A percentile compares a stretch with the other conserved stretches of the same genome.
Conservation (phyloP, 1,140 invertebrate genomes). For the Hestina assimilis region DNA sequence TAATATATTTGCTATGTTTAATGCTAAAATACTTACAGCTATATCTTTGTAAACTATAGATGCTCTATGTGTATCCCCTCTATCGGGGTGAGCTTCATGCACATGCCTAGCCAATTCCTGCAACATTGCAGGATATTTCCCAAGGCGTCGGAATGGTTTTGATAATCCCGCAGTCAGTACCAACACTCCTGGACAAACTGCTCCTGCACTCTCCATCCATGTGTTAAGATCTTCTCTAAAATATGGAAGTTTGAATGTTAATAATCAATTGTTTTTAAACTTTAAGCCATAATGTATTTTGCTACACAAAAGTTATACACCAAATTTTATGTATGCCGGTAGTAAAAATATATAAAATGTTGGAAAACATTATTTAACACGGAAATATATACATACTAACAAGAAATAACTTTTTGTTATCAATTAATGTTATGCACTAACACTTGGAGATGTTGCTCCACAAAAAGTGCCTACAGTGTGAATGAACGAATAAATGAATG, state of each 20-base stretch:
- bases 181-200: constrained; percentile 89
- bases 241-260: constrained; percentile 16
- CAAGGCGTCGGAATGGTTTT: constrained; percentile 95
- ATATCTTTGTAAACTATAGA: constrained; percentile 97
- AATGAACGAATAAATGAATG: too few species aligned
- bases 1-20: too few species aligned
- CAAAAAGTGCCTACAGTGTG: too few species aligned
- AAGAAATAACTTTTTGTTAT: too few species aligned
- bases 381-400: too few species aligned
- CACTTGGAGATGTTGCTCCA: too few species aligned
- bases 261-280: neutral
- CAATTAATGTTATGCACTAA: too few species aligned
- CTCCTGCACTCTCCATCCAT: constrained; percentile 92
- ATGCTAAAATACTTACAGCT: constrained; percentile 83
- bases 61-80: constrained; percentile 97
- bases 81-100: constrained; percentile 95
- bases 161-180: constrained; percentile 95
- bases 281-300: too few species aligned
- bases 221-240: constrained; percentile 90
- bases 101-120: constrained; percentile 97
- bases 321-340: too few species aligned
- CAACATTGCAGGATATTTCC: constrained; percentile 95
- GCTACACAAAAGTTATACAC: too few species aligned
- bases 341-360: too few species aligned
- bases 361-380: too few species aligned